These are phyloP conservation scores for Tachysurus vachellii DNA, from an alignment of 2,113 vertebrate species.

Conservation along the genomic window DNA sequence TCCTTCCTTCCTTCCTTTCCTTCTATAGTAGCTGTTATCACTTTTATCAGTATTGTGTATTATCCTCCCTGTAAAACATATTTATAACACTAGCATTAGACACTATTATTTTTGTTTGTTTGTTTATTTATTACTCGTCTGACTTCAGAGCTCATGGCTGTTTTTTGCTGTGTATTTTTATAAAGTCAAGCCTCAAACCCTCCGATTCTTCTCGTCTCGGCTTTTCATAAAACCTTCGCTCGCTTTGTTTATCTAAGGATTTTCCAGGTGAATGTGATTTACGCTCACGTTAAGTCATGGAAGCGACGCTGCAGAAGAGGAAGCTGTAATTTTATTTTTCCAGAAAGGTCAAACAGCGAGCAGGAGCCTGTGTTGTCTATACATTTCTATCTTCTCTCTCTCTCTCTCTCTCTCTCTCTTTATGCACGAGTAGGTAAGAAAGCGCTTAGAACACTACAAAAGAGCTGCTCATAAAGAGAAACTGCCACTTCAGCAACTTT, in stretches of 20 bases:
- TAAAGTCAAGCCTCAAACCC: neutral
- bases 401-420: neutral
- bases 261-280: constrained; percentile 60
- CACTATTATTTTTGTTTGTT: too few relatives aligned
- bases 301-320: constrained; percentile 37
- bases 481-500: constrained; percentile 38
- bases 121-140: neutral
- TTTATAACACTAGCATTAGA: too few relatives aligned
- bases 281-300: constrained; percentile 53
- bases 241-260: constrained; percentile 50
- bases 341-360: constrained; percentile 63
- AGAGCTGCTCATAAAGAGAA: constrained; percentile 15
- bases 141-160: neutral
- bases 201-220: neutral
- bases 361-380: constrained; percentile 20
- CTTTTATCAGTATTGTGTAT: too few relatives aligned
- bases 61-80: too few relatives aligned
- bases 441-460: constrained; percentile 33
- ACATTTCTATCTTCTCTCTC: constrained; percentile 51
- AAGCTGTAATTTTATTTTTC: constrained; percentile 30
- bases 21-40: too few relatives aligned
- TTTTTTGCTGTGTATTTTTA: neutral
- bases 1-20: too few relatives aligned
- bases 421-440: constrained; percentile 34
- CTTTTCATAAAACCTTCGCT: constrained; percentile 27